Base-by-base conservation (phyloP, 2,797 vertebrate genomes). In the Lagodon rhomboides region DNA sequence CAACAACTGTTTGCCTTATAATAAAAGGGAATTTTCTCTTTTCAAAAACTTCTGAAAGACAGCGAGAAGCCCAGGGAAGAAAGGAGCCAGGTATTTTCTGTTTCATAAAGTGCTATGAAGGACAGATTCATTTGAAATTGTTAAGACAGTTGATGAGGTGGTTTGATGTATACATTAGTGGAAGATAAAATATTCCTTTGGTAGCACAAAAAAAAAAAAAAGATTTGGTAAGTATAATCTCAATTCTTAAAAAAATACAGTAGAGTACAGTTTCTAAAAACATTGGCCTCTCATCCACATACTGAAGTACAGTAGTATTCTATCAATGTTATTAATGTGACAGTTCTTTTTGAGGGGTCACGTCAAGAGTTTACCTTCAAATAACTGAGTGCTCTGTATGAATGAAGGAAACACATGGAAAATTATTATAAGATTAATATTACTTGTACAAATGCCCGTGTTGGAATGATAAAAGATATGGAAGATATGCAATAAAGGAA, bases 1-100 rank as follows among this genome's bases (percentile, higher is more conserved):
- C 85, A 89, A 89, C 87, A 90, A 89, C 87, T 87, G 90, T 92
- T 92, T 91, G 82, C 87, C 71, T 77, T 58, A 60, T 88, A 84
- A 87, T 89, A 87, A 91, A 87, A 81, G 79, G 82, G 72, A 78
- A 60, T 84, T 88, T 91, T 89, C 75, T 85, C 79, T 66, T 89
- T 88, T 89, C 76, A 88, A 65, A 78, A 80, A 83, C 79, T 83
- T 85, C 38, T 87, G 73, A 87, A 83, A 82, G 77, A 86, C 79
- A 66, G 65, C 46, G 51, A 64, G 84, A 85, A 71, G 56, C 68
- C 15, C 0, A 0, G 18, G 22, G 68, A 68, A 84, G 53, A 85
- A 86, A 83, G 34, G 44, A 68, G 34, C 22, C 49, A 3, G 20
- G 56, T 60, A 46, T 78, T 85, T 86, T 74, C 46, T 65, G 76